These are phyloP conservation scores for Allygus modestus DNA, from an alignment of 2,888 invertebrate genomes.

Conservation along the genomic window DNA sequence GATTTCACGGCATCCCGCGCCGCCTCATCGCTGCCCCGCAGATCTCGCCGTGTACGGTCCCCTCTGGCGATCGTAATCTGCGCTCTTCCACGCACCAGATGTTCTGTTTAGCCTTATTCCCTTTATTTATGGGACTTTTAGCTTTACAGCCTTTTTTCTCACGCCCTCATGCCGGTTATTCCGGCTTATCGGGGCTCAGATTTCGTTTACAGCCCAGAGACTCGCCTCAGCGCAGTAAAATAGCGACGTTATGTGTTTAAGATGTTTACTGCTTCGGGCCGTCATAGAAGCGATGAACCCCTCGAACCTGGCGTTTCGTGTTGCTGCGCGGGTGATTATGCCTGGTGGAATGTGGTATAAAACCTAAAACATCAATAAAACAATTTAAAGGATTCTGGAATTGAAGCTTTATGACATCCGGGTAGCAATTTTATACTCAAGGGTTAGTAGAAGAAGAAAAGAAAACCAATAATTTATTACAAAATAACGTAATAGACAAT, in stretches of 20 bases:
- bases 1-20: conserved; percentile 38
- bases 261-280: neutral
- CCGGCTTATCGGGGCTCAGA: conserved; percentile 12
- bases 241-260: conserved; percentile 20
- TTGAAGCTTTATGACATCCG: no score
- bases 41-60: neutral
- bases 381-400: no score
- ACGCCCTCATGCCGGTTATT: neutral
- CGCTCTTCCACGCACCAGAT: neutral
- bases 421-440: no score
- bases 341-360: no score
- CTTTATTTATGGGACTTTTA: conserved; percentile 20
- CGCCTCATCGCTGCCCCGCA: neutral
- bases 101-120: conserved; percentile 41
- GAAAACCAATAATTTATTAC: no score
- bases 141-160: conserved; percentile 42
- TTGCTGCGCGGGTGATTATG: no score
- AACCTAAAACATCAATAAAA: no score
- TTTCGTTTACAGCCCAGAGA: conserved; percentile 15
- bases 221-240: conserved; percentile 19
- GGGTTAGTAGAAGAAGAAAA: no score
- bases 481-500: no score
- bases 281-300: neutral
- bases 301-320: neutral
- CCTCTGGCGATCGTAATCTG: conserved; percentile 12